Percentiles rank a stretch among this genome's conserved stretches.
These are phyloP conservation scores for Hartigia nigra DNA, from an alignment of 2,888 invertebrate species.

Conservation along the genomic window DNA sequence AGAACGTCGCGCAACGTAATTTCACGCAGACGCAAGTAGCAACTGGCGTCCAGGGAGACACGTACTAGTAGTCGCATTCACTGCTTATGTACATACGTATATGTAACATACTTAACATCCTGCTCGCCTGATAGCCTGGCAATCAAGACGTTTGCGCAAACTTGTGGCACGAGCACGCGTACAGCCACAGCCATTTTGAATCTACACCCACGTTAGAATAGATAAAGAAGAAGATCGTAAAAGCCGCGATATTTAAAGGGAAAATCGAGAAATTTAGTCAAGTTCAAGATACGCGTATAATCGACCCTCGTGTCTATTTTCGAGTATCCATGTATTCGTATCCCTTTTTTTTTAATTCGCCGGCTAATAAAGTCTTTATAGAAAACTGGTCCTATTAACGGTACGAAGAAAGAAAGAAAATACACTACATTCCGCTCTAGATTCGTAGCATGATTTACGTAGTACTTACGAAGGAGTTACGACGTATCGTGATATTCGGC, in stretches of 20 bases:
- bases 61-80: background rate
- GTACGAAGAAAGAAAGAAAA: background rate
- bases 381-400: background rate
- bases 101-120: slow-evolving; percentile 21
- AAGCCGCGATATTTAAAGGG: background rate
- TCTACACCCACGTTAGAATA: background rate
- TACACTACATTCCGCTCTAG: background rate
- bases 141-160: slow-evolving; percentile 5
- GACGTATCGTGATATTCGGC: background rate
- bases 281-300: background rate
- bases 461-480: background rate
- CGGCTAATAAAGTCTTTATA: background rate
- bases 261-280: background rate
- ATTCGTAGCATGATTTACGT: background rate
- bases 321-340: background rate
- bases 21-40: background rate
- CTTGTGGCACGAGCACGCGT: background rate
- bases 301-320: background rate
- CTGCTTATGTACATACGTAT: slow-evolving; percentile 4
- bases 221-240: background rate
- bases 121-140: slow-evolving; percentile 4
- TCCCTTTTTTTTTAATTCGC: background rate
- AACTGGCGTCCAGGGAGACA: slow-evolving; percentile 4
- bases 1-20: background rate
- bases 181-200: background rate